Evolutionary conservation across 1,140 invertebrate genomes (phyloP), one percentile per base, ranked within the genome.

Genomic region (Calosoma granatense): DNA sequence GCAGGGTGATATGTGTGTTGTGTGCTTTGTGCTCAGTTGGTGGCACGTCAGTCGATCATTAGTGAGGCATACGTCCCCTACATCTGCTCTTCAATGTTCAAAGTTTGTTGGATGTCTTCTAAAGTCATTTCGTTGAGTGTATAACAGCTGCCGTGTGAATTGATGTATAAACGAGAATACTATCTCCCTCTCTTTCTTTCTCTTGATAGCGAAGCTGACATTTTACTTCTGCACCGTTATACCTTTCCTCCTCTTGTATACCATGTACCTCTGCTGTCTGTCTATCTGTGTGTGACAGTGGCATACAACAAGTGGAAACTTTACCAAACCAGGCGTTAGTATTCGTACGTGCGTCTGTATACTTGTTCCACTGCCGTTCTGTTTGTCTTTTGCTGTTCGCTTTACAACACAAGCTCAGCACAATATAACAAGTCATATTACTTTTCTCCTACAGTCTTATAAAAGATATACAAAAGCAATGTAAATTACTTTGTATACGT

Each of bases 131-230:
- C 62, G 63, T 62, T 63, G 61, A 62, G 59, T 62, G 54, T 64
- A 64, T 62, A 64, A 64, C 63, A 64, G 63, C 63, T 60, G 61
- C 55, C 57, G 61, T 57, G 52, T 62, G 61, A 64, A 64, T 62
- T 57, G 61, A 59, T 59, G 58, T 64, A 59, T 47, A 62, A 62
- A 64, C 59, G 61, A 57, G 60, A 51, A 59, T 57, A 56, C 60
- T 51, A 6, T 36, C n/a, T n/a, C n/a, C n/a, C n/a, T n/a, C n/a
- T n/a, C n/a, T n/a, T n/a, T n/a, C n/a, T n/a, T n/a, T n/a, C n/a
- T n/a, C n/a, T n/a, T n/a, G n/a, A n/a, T 47, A 17, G 15, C 9
- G 17, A 17, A 17, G 6, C 15, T 17, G 3, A 47, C 41, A 47
- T 9, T 47, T 47, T 47, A 47, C 41, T 47, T 47, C 26, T 30